A percentile compares a stretch with the other conserved stretches of the same genome.
Conservation (phyloP, 2,888 invertebrate species). For the Mycalesis mineus region DNA sequence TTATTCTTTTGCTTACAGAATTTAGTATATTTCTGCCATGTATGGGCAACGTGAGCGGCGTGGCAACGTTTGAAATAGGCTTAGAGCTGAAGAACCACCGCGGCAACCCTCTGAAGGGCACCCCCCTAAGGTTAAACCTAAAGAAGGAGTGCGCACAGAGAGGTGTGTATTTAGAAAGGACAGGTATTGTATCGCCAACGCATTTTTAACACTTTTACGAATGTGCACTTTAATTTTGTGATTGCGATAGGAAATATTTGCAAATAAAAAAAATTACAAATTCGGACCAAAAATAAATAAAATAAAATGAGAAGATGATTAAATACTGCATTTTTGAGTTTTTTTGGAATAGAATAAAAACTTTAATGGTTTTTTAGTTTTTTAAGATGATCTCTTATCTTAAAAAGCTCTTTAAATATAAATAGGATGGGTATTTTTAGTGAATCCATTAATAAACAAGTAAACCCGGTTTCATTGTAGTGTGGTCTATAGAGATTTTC, state of each 20-base stretch:
- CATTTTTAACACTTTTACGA: constrained; percentile 76
- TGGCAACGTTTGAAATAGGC: constrained; percentile 92
- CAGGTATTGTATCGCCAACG: constrained; percentile 80
- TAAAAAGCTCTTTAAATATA: too few species aligned
- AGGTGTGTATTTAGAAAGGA: constrained; percentile 86
- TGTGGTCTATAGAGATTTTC: too few species aligned
- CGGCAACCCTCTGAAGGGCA: constrained; percentile 89
- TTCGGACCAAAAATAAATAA: background rate
- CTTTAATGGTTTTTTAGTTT: too few species aligned
- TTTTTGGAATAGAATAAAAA: too few species aligned
- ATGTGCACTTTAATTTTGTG: constrained; percentile 49
- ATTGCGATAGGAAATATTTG: constrained; percentile 11
- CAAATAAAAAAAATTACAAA: background rate
- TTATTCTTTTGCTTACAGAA: constrained; percentile 72
- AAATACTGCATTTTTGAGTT: too few species aligned
- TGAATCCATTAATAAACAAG: too few species aligned
- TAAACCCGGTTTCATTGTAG: too few species aligned
- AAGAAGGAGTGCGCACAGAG: constrained; percentile 96
- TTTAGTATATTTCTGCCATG: constrained; percentile 93
- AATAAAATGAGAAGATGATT: too few species aligned
- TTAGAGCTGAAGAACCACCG: constrained; percentile 89
- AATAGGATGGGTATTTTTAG: too few species aligned
- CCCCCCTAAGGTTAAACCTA: constrained; percentile 90
- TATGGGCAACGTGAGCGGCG: constrained; percentile 91
- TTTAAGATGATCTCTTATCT: too few species aligned